Evolutionary conservation across 92 coral and sea anemone genomes (phyloP).

Genomic region (Phenganax marumi): DNA sequence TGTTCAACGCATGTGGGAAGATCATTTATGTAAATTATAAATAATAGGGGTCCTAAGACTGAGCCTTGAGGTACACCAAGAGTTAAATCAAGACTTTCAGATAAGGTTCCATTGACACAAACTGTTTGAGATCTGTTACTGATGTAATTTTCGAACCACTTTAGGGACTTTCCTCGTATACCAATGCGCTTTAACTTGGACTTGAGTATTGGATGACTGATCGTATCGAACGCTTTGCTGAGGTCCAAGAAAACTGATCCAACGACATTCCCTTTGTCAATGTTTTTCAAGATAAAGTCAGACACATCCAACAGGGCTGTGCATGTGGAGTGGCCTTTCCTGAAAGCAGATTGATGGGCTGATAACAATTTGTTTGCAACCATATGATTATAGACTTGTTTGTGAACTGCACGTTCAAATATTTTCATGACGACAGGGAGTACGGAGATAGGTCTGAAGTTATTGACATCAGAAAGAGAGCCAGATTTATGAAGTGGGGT

Average conservation of each 20-base stretch:
- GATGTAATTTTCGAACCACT: conserved; percentile 32
- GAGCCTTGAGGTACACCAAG: conserved; percentile 44
- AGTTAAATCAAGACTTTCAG: conserved; percentile 26
- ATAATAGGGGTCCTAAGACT: conserved; percentile 36
- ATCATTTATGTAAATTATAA: conserved; percentile 43
- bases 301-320: conserved; percentile 54
- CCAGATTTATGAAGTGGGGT: conserved; percentile 53
- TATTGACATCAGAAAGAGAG: conserved; percentile 40
- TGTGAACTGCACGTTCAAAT: conserved; percentile 53
- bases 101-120: conserved; percentile 29
- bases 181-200: conserved; percentile 8
- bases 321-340: conserved; percentile 48
- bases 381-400: conserved; percentile 53
- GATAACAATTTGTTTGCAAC: conserved; percentile 51
- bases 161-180: not conserved
- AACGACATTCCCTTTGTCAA: conserved; percentile 48
- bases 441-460: conserved; percentile 55
- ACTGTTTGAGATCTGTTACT: conserved; percentile 18
- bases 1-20: conserved; percentile 19
- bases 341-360: conserved; percentile 56
- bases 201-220: conserved; percentile 22
- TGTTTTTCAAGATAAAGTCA: conserved; percentile 57
- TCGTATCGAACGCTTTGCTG: conserved; percentile 35
- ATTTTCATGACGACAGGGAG: conserved; percentile 61
- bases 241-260: conserved; percentile 63